A percentile compares a stretch with the other conserved stretches of the same genome.
Conservation (phyloP, 2,888 invertebrate species). For the Anoncus sp. region DNA sequence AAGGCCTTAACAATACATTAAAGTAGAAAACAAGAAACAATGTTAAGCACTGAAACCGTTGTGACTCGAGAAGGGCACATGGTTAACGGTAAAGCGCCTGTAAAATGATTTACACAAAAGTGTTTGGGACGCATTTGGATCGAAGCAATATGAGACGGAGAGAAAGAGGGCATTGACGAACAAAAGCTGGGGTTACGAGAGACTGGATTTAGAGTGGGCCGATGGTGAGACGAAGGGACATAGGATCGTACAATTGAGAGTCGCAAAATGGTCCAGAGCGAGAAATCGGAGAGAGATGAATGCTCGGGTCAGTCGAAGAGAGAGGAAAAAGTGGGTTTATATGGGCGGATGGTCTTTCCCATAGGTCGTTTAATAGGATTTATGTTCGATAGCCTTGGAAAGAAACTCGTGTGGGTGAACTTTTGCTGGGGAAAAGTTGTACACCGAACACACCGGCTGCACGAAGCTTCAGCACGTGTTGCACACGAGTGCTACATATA, state of each 20-base stretch:
- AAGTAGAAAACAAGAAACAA: not conserved
- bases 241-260: constrained; percentile 26
- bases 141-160: constrained; percentile 52
- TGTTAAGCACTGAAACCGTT: not conserved
- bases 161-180: constrained; percentile 9
- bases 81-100: constrained; percentile 38
- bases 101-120: constrained; percentile 60
- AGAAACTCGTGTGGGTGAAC: constrained; percentile 22
- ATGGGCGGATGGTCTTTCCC: constrained; percentile 38
- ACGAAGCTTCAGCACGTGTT: constrained; percentile 65
- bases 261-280: constrained; percentile 53
- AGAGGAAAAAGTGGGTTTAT: constrained; percentile 12
- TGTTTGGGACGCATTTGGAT: constrained; percentile 45
- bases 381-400: constrained; percentile 62
- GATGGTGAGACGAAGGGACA: constrained; percentile 38
- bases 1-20: too few relatives aligned
- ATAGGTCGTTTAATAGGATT: constrained; percentile 65
- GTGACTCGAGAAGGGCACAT: constrained; percentile 31
- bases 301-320: constrained; percentile 16
- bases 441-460: constrained; percentile 32
- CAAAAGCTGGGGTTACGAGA: constrained; percentile 10
- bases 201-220: constrained; percentile 57
- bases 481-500: constrained; percentile 57
- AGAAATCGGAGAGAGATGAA: constrained; percentile 53
- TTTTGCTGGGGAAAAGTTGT: constrained; percentile 17